A percentile compares a stretch with the other conserved stretches of the same genome.
Evolutionary conservation across 1,140 invertebrate species (phyloP).

Genomic region (Piezodorus guildinii): DNA sequence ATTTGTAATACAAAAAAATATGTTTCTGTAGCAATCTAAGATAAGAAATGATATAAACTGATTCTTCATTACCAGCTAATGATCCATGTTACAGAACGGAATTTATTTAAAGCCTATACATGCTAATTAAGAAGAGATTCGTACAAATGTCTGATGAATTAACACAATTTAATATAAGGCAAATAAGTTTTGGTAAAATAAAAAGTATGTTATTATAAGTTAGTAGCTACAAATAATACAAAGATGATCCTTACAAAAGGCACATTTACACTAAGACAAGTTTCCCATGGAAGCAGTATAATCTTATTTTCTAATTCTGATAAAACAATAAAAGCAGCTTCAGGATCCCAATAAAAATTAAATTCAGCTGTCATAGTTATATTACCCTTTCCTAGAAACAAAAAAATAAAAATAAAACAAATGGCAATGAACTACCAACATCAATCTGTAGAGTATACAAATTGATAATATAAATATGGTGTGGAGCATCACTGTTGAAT

Average conservation of each 20-base stretch:
- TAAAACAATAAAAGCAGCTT: constrained; percentile 61
- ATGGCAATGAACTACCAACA: constrained; percentile 2
- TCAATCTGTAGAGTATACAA: too few relatives aligned
- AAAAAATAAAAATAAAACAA: background rate
- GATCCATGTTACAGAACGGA: too few relatives aligned
- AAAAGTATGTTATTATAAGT: background rate
- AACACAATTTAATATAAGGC: too few relatives aligned
- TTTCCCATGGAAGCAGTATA: constrained; percentile 48
- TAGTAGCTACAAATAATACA: background rate
- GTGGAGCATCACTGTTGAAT: too few relatives aligned
- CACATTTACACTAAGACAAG: constrained; percentile 21
- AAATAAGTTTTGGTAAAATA: background rate
- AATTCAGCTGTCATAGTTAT: constrained; percentile 57
- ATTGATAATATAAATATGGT: too few relatives aligned
- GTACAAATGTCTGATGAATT: too few relatives aligned
- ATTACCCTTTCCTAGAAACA: constrained; percentile 48
- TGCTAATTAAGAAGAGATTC: too few relatives aligned
- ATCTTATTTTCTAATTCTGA: constrained; percentile 42
- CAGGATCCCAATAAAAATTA: constrained; percentile 67
- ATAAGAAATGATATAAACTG: too few relatives aligned
- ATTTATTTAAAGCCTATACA: too few relatives aligned
- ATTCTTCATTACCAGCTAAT: too few relatives aligned
- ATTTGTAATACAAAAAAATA: too few relatives aligned
- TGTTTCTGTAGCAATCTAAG: too few relatives aligned
- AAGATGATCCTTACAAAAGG: constrained; percentile 23